These are phyloP conservation scores for Larimichthys crocea DNA, from an alignment of 2,113 vertebrate genomes.

Conservation along the genomic window DNA sequence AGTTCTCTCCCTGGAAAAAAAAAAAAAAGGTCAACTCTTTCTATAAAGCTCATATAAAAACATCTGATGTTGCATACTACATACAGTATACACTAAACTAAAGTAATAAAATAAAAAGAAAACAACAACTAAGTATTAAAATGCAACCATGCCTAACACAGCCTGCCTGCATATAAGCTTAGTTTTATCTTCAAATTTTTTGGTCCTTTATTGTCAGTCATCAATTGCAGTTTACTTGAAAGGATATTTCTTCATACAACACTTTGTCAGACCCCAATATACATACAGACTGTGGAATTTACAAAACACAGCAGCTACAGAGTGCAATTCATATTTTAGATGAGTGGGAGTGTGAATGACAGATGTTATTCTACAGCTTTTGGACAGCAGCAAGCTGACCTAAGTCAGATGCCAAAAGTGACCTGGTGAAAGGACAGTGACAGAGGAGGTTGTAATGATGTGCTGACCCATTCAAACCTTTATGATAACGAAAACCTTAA, in stretches of 20 bases:
- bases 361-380: not conserved
- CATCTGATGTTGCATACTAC: not conserved
- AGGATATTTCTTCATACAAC: not conserved
- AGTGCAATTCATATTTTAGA: not conserved
- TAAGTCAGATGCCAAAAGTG: not conserved
- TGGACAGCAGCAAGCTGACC: not conserved
- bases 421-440: not conserved
- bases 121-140: not conserved
- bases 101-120: not conserved
- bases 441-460: not conserved
- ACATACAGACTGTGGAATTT: not conserved
- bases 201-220: not conserved
- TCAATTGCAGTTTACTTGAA: not conserved
- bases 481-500: slow-evolving; percentile 13
- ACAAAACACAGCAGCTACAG: not conserved
- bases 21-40: slow-evolving; percentile 1
- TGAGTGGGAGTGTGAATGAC: not conserved
- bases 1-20: not conserved
- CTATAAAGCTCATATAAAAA: slow-evolving; percentile 4
- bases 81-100: not conserved
- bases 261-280: not conserved
- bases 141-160: not conserved
- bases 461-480: not conserved
- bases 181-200: not conserved
- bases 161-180: too few species aligned